Conservation (phyloP, 2,888 invertebrate species). For the Pterobdella sp. region DNA sequence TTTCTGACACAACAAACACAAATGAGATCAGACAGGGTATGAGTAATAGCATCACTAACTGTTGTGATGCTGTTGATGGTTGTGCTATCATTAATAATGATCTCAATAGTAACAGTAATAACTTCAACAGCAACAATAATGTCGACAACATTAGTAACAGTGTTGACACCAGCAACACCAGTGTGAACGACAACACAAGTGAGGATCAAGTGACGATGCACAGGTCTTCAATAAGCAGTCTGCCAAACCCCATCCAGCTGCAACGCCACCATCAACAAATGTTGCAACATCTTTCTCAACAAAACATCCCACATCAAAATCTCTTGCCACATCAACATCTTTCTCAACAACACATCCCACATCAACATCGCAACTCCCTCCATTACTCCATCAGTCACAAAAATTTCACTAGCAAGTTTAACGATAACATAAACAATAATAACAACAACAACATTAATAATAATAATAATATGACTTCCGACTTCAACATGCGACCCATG, state of each 20-base stretch:
- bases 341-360: background rate
- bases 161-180: conserved; percentile 5
- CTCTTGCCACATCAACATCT: background rate
- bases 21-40: too few relatives aligned
- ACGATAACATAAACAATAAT: background rate
- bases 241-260: background rate
- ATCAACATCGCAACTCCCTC: background rate
- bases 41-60: too few relatives aligned
- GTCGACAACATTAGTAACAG: background rate
- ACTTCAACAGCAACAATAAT: conserved; percentile 10
- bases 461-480: too few relatives aligned
- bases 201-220: background rate
- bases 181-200: conserved; percentile 6
- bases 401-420: background rate
- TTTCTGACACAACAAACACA: too few relatives aligned
- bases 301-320: background rate
- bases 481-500: too few relatives aligned
- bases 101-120: background rate
- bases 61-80: too few relatives aligned
- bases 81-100: background rate
- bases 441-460: background rate
- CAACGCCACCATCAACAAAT: background rate
- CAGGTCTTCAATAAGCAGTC: background rate
- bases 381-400: background rate
- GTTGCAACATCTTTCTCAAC: background rate